Conservation (phyloP, 2,797 vertebrate genomes). For the Oceanodroma leucorhoa region DNA sequence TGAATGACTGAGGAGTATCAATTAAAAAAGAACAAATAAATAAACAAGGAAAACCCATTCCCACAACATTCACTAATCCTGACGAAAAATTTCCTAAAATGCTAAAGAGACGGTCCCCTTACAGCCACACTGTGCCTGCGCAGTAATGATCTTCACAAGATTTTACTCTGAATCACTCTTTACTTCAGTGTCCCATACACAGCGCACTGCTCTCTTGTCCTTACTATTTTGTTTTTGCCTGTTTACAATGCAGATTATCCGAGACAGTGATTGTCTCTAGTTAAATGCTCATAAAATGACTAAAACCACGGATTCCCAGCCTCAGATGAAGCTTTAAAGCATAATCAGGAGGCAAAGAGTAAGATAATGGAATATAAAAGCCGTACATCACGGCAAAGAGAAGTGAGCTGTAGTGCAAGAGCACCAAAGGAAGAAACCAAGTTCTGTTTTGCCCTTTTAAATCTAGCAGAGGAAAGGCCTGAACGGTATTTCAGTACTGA, state of each 20-base stretch:
- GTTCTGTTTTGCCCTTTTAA: neutral
- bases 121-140: accelerated
- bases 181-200: neutral
- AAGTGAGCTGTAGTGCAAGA: accelerated
- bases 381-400: neutral
- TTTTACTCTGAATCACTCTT: neutral
- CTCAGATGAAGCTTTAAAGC: neutral
- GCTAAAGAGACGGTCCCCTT: accelerated
- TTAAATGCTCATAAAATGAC: neutral
- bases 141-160: neutral
- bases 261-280: accelerated
- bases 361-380: neutral
- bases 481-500: accelerated
- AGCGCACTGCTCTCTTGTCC: accelerated
- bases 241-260: accelerated
- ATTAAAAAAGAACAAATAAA: neutral
- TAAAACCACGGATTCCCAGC: neutral
- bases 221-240: accelerated
- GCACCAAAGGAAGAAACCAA: neutral
- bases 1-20: accelerated
- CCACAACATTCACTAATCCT: neutral
- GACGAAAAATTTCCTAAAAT: neutral
- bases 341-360: neutral
- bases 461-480: neutral
- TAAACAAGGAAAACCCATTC: neutral